Evolutionary conservation across 2,113 vertebrate genomes (phyloP), one percentile per base, ranked within the genome.

Genomic region (Corythornis madagascariensis): DNA sequence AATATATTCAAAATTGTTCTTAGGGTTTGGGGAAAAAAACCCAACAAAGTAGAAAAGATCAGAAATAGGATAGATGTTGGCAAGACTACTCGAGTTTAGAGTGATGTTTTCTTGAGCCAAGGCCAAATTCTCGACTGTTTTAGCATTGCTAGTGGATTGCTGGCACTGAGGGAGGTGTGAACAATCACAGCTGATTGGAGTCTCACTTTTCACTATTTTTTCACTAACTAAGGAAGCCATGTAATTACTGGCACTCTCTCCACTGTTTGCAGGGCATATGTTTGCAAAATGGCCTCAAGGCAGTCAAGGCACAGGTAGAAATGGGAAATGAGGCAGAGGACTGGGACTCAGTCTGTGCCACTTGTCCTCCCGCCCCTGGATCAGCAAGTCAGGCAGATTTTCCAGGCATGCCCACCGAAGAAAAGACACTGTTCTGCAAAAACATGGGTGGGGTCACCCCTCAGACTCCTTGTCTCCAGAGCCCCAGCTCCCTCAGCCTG

Each of bases 111-210:
- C 42, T 94, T 94, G 92, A 93, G 70, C 33, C 42, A 60, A 25
- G 15, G 81, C 91, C 89, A 96, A 72, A 90, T 59, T 66, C 79
- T 6, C 87, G 81, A 89, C 86, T 83, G 47, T 79, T 95, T 94
- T 82, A 96, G 86, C 71, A 85, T 43, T 79, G 40, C 73, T 72
- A 82, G 86, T 78, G 82, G 61, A 92, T 53, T 95, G 90, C 90
- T 88, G 93, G 2, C 73, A 92, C 9, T 47, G 86, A 92, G 52
- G 73, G 90, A 94, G 90, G 92, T 96, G 94, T 94, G 96, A 92
- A 96, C 93, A 96, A 90, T 89, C 86, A 86, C 88, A 93, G 83
- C 80, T 94, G 93, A 96, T 82, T 20, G 9, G 74, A 96, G 70
- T 83, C 83, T 69, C 63, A 81, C 65, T 94, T 86, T 84, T 88